phyloP scores from a whole-genome alignment of 1,140 invertebrate genomes.

The Apolygus lucorum region DNA sequence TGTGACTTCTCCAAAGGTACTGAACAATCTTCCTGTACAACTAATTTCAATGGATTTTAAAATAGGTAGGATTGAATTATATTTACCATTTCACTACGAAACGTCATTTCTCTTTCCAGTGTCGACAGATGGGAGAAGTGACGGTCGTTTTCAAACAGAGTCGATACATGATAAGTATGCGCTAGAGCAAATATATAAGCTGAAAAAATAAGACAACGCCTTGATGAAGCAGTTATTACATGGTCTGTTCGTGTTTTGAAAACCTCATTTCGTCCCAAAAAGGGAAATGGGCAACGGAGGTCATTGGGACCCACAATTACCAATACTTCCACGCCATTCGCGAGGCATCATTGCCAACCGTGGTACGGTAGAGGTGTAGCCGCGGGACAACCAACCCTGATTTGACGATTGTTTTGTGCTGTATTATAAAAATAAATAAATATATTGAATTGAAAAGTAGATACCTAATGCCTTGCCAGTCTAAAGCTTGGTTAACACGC shows the following conservation, averaged over 20 bases:
- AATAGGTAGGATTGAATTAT: no score
- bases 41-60: no score
- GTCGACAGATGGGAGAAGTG: conserved; percentile 76
- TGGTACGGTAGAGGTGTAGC: neutral
- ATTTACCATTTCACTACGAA: conserved; percentile 72
- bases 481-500: no score
- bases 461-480: no score
- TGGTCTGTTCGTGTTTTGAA: neutral
- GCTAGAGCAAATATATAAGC: conserved; percentile 39
- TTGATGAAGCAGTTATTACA: neutral
- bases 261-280: neutral
- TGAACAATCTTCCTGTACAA: no score
- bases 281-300: neutral
- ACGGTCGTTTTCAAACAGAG: conserved; percentile 67
- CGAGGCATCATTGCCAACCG: neutral
- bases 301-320: neutral
- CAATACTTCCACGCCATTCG: no score
- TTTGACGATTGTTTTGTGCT: no score
- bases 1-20: no score
- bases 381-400: no score
- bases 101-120: conserved; percentile 71
- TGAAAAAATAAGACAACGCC: conserved; percentile 32
- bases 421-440: no score
- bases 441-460: no score
- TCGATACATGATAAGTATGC: conserved; percentile 57